Conservation (phyloP, 2,888 invertebrate genomes). For the Epistrophella euchroma region DNA sequence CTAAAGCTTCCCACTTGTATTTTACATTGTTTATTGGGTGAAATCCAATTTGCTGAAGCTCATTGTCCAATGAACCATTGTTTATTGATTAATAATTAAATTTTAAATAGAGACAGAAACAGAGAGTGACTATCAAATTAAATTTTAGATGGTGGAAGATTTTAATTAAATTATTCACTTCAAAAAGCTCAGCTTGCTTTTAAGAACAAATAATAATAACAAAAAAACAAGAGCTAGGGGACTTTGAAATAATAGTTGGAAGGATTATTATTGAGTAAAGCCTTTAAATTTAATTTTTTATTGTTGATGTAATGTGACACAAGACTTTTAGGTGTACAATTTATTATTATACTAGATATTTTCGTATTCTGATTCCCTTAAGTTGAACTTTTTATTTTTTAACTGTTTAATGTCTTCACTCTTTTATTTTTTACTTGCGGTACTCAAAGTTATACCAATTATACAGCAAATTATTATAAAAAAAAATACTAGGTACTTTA, state of each 20-base stretch:
- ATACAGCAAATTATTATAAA: no score
- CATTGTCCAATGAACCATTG: slow-evolving; percentile 44
- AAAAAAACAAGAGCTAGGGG: slow-evolving; percentile 16
- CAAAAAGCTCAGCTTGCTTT: slow-evolving; percentile 12
- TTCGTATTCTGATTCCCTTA: not conserved
- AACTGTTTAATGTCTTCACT: no score
- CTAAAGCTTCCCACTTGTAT: not conserved
- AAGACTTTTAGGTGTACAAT: not conserved
- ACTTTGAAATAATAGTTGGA: not conserved
- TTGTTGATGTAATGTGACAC: not conserved
- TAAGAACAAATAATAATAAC: slow-evolving; percentile 32
- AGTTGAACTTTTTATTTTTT: no score
- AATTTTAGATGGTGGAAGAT: slow-evolving; percentile 39
- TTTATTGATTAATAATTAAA: slow-evolving; percentile 46
- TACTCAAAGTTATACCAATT: no score
- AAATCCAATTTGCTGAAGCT: slow-evolving; percentile 40
- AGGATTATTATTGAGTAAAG: not conserved
- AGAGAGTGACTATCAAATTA: slow-evolving; percentile 21
- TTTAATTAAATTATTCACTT: slow-evolving; percentile 44
- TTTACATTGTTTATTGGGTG: slow-evolving; percentile 25
- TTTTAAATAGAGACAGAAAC: slow-evolving; percentile 26
- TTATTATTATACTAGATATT: not conserved
- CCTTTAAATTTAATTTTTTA: not conserved
- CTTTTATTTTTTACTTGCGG: no score
- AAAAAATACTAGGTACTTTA: no score